A percentile compares a stretch with the other conserved stretches of the same genome.
Evolutionary conservation across 1,140 invertebrate genomes (phyloP).

Genomic region (Drosophila lini): DNA sequence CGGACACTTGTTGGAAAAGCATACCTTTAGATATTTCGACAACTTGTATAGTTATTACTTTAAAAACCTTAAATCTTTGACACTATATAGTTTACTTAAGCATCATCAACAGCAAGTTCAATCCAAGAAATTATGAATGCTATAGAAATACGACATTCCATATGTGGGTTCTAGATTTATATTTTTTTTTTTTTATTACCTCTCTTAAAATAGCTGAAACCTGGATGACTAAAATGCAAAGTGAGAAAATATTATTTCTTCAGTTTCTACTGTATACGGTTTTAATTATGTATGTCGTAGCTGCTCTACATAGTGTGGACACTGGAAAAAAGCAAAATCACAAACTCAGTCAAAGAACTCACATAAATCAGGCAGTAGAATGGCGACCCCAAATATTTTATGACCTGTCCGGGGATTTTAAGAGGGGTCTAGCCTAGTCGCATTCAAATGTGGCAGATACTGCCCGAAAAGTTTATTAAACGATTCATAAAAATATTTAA

Average conservation of each 20-base stretch:
- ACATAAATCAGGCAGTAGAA: constrained; percentile 54
- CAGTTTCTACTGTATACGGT: neutral
- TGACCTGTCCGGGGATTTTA: constrained; percentile 15
- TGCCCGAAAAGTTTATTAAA: neutral
- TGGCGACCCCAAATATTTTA: constrained; percentile 41
- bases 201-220: constrained; percentile 26
- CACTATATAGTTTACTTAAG: neutral
- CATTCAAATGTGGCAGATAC: neutral
- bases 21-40: too few species aligned
- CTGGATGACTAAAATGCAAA: constrained; percentile 21
- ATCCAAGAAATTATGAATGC: too few species aligned
- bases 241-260: neutral
- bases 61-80: too few species aligned
- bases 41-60: too few species aligned
- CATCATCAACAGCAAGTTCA: too few species aligned
- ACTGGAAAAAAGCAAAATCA: constrained; percentile 13
- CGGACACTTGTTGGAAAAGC: neutral
- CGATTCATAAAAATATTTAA: neutral
- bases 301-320: constrained; percentile 20
- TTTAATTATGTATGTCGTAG: constrained; percentile 53
- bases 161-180: neutral
- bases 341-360: constrained; percentile 48
- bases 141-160: too few species aligned
- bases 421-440: neutral
- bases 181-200: constrained; percentile 3